Evolutionary conservation across 2,888 invertebrate species (phyloP), one percentile per base, ranked within the genome.

Genomic region (Autographa pulchrina): DNA sequence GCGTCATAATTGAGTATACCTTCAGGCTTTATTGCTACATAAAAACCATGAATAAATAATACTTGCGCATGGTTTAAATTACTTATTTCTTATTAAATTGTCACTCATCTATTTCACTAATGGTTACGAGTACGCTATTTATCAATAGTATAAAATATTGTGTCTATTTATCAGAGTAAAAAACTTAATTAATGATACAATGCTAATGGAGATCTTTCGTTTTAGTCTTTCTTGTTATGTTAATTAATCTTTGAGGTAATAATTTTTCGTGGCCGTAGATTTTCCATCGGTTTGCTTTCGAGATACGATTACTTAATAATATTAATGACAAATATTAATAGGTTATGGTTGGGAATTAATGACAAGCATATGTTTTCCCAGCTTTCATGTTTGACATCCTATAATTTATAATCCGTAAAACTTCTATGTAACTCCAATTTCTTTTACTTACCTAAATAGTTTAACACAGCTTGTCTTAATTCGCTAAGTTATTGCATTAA

Each of bases 181-280:
- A 81, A 83, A 83, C 78, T 75, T 83, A 75, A 83, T 80, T 74
- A 78, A 83, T 72, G 80, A 74, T 66, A 70, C 68, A 64, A 67
- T 75, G 32, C 54, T 83, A 83, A 83, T 83, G 84, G 83, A 82
- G 80, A 83, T 83, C 78, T 83, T 83, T 80, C 66, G 78, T 82
- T 82, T 83, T 74, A 65, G 69, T 76, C 59, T 59, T 72, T 78
- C 80, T 73, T 72, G 83, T 82, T 83, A 83, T 83, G 75, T 76
- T 74, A 83, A 83, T 83, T 76, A 68, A 48, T 65, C 56, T 58
- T 72, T 59, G 59, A 70, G 59, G 73, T 72, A 78, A 80, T 81
- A 72, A 83, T 76, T 83, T 72, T 62, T 80, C 54, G 63, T 67
- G 70, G 72, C 68, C 72, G 67, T 83, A 65, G 65, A 74, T 75